Evolutionary conservation across 53 echinoderm and acorn worm genomes (phyloP).

Genomic region (Glandiceps talaboti): DNA sequence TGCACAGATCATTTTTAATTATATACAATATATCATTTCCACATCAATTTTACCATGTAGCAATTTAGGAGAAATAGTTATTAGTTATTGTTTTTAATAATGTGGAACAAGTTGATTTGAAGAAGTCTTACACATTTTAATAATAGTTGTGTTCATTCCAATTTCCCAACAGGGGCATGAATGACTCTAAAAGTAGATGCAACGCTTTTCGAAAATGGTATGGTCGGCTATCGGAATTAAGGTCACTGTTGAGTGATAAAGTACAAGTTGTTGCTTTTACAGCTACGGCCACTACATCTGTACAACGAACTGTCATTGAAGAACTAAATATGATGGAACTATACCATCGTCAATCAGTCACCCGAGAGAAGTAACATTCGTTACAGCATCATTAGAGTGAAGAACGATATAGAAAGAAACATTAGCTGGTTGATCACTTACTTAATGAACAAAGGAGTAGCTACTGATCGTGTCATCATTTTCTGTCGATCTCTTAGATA

Average conservation of each 20-base stretch:
- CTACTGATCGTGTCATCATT: constrained; percentile 2
- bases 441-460: not conserved
- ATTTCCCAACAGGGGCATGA: too few relatives aligned
- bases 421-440: constrained; percentile 5
- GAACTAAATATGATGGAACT: constrained; percentile 1
- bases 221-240: constrained; percentile 9
- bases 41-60: too few relatives aligned
- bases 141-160: too few relatives aligned
- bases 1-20: too few relatives aligned
- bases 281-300: constrained; percentile 13
- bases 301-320: constrained; percentile 6
- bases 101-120: too few relatives aligned
- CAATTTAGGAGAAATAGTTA: too few relatives aligned
- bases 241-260: constrained; percentile 3
- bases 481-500: not conserved
- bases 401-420: not conserved
- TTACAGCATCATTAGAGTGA: constrained; percentile 2
- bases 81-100: too few relatives aligned
- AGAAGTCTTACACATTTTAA: too few relatives aligned
- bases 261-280: constrained; percentile 20
- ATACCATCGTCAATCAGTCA: constrained; percentile 4
- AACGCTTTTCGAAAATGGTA: constrained; percentile 18
- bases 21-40: too few relatives aligned
- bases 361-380: constrained; percentile 24
- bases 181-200: constrained; percentile 8